Conservation (phyloP, 2,797 vertebrate genomes). For the Periophthalmus magnuspinnatus region DNA sequence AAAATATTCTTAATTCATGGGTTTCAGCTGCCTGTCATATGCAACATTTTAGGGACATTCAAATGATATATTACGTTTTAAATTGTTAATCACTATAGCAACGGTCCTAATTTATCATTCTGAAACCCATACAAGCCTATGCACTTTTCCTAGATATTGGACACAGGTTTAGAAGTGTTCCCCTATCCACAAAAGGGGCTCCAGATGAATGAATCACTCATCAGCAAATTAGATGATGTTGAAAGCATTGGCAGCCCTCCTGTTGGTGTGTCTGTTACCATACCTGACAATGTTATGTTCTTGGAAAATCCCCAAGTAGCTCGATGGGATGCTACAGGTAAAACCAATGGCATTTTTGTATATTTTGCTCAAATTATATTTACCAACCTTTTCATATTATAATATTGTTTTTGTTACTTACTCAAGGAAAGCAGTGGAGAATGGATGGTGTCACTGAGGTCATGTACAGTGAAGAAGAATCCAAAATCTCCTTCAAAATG, state of each 20-base stretch:
- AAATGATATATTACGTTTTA: too few species aligned
- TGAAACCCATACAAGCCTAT: not conserved
- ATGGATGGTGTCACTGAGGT: slow-evolving; percentile 77
- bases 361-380: not conserved
- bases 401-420: not conserved
- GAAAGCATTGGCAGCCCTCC: slow-evolving; percentile 32
- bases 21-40: too few species aligned
- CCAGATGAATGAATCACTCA: slow-evolving; percentile 20
- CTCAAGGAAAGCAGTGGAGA: slow-evolving; percentile 75
- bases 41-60: too few species aligned
- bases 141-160: slow-evolving; percentile 69
- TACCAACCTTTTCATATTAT: not conserved
- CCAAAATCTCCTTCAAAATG: slow-evolving; percentile 79
- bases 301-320: slow-evolving; percentile 82
- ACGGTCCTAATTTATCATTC: too few species aligned
- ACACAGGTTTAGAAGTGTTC: slow-evolving; percentile 74
- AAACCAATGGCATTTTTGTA: not conserved
- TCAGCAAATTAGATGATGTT: slow-evolving; percentile 48
- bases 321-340: slow-evolving; percentile 85
- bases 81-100: too few species aligned
- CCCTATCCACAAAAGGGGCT: slow-evolving; percentile 65
- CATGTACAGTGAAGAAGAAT: slow-evolving; percentile 53
- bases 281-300: slow-evolving; percentile 77
- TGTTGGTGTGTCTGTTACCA: slow-evolving; percentile 73
- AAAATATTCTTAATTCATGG: too few species aligned